Percentiles rank a stretch among this genome's conserved stretches.
Evolutionary conservation across 1,140 invertebrate genomes (phyloP).

Genomic region (Bombus ignitus): DNA sequence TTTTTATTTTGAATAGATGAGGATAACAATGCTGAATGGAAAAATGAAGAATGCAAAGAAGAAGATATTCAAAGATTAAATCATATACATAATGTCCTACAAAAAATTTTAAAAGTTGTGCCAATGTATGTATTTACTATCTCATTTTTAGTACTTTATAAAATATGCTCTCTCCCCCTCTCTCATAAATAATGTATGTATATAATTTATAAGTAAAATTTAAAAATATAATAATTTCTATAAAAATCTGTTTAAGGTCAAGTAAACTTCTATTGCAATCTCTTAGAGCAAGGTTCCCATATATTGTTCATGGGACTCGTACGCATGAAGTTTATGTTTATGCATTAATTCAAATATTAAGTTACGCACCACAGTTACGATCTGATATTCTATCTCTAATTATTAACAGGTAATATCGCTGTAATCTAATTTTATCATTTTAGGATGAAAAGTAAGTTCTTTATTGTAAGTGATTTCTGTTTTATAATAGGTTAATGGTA

Average conservation of each 20-base stretch:
- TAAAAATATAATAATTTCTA: constrained; percentile 48
- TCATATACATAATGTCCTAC: constrained; percentile 84
- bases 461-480: neutral
- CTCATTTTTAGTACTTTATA: constrained; percentile 17
- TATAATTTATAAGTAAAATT: constrained; percentile 26
- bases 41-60: constrained; percentile 76
- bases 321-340: constrained; percentile 85
- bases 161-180: neutral
- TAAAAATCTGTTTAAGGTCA: constrained; percentile 81
- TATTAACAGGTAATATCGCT: constrained; percentile 85
- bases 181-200: neutral
- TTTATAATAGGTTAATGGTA: constrained; percentile 83
- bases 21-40: constrained; percentile 78
- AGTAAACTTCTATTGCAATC: constrained; percentile 82
- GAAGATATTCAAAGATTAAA: constrained; percentile 80
- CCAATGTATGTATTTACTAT: constrained; percentile 84
- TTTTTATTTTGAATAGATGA: constrained; percentile 58
- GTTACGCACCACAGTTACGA: constrained; percentile 85
- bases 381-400: constrained; percentile 86
- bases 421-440: constrained; percentile 37
- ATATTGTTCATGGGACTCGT: constrained; percentile 84
- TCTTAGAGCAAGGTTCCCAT: constrained; percentile 86
- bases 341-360: constrained; percentile 85
- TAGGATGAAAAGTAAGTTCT: constrained; percentile 28
- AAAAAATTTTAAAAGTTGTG: constrained; percentile 83